These are phyloP conservation scores for Psittacula echo DNA, from an alignment of 2,797 vertebrate genomes.

Conservation along the genomic window DNA sequence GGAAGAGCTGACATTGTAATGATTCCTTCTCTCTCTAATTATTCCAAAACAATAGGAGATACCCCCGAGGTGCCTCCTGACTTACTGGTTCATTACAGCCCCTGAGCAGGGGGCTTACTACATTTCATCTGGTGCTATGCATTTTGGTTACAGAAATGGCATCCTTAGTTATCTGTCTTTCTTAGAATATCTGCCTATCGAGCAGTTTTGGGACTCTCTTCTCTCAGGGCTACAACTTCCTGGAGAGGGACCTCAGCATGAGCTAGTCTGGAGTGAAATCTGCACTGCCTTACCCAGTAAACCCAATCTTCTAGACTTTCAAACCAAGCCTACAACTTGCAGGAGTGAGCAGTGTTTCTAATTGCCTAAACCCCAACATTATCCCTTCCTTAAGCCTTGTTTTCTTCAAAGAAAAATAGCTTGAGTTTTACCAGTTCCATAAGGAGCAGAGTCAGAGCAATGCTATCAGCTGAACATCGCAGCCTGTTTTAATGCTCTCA, in stretches of 20 bases:
- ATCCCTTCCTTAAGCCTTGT: background rate
- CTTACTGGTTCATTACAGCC: background rate
- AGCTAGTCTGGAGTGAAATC: background rate
- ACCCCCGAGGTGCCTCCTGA: background rate
- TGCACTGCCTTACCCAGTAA: background rate
- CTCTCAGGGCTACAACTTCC: background rate
- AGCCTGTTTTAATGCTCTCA: background rate
- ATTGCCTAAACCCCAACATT: background rate
- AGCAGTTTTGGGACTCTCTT: background rate
- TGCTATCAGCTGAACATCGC: background rate
- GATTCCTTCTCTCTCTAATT: constrained; percentile 32
- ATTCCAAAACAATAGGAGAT: background rate
- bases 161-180: background rate
- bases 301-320: background rate
- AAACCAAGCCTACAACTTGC: background rate
- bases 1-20: constrained; percentile 26
- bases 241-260: background rate
- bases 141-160: background rate
- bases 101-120: background rate
- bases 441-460: background rate
- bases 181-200: background rate
- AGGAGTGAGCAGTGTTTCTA: background rate
- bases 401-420: background rate
- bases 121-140: background rate
- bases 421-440: background rate